These are phyloP conservation scores for Helicolenus hilgendorfi DNA, from an alignment of 2,797 vertebrate species.

Conservation along the genomic window DNA sequence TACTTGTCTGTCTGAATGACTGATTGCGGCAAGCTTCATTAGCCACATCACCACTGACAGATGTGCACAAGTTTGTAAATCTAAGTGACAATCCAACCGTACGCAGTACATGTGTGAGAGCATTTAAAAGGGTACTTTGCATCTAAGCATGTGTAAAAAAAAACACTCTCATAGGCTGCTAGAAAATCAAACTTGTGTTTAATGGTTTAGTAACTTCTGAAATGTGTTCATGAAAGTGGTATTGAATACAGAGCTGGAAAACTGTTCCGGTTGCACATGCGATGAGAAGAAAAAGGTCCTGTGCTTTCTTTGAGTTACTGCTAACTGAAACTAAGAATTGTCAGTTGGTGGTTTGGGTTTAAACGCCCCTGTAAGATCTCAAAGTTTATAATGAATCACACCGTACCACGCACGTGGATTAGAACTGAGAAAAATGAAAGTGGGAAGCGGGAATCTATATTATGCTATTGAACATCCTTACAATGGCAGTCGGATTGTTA, in stretches of 20 bases:
- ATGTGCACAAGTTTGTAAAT: conserved; percentile 23
- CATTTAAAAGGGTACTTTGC: conserved; percentile 2
- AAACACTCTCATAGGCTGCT: background rate
- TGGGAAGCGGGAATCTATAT: background rate
- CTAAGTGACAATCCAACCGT: conserved; percentile 17
- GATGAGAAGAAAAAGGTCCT: background rate
- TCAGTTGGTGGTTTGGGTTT: background rate
- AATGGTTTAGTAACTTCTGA: conserved; percentile 13
- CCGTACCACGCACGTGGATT: background rate
- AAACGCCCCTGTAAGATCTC: background rate
- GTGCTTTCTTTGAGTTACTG: background rate
- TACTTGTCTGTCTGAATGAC: conserved; percentile 32
- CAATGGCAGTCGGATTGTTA: background rate
- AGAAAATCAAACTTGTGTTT: background rate
- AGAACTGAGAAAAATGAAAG: background rate
- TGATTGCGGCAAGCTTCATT: conserved; percentile 53
- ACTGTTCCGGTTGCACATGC: background rate
- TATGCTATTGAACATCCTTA: background rate
- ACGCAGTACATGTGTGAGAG: background rate
- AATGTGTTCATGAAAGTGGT: background rate
- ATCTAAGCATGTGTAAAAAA: conserved; percentile 49
- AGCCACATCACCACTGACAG: conserved; percentile 47
- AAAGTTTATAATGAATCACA: background rate
- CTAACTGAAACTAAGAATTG: background rate
- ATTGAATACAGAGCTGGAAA: conserved; percentile 32